A percentile compares a stretch with the other conserved stretches of the same genome.
Conservation (phyloP, 2,888 invertebrate genomes). For the Sinhomidia bicolor region DNA sequence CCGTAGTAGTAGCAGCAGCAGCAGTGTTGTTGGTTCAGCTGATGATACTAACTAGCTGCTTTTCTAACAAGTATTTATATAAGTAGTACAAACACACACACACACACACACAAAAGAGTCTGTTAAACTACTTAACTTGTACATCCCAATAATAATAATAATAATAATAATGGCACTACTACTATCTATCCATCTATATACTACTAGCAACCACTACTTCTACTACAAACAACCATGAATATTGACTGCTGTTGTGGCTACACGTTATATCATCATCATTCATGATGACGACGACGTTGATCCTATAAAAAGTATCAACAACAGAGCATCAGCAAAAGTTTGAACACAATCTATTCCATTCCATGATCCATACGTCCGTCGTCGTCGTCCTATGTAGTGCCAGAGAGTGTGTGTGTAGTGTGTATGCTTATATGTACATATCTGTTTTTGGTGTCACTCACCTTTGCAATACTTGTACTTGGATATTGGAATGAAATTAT, state of each 20-base stretch:
- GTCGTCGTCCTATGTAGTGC: too few species aligned
- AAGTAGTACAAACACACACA: slow-evolving; percentile 11
- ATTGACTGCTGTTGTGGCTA: slow-evolving; percentile 10
- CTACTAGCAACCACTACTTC: too few species aligned
- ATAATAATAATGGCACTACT: background rate
- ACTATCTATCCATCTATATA: background rate
- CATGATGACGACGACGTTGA: background rate
- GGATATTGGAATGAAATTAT: too few species aligned
- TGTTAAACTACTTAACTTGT: background rate
- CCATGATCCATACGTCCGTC: background rate
- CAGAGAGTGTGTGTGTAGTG: too few species aligned
- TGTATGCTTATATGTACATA: background rate
- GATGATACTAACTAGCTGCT: background rate
- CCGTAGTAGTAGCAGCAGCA: too few species aligned
- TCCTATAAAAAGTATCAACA: slow-evolving; percentile 35
- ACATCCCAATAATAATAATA: background rate
- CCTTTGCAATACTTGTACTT: slow-evolving; percentile 49
- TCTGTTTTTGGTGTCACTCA: slow-evolving; percentile 66
- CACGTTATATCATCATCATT: slow-evolving; percentile 8
- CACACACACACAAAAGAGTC: background rate
- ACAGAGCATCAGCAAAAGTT: too few species aligned
- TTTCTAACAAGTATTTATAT: background rate
- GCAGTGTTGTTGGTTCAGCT: background rate
- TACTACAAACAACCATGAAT: background rate
- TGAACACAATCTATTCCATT: too few species aligned